phyloP scores from a whole-genome alignment of 2,113 vertebrate genomes.

The Scopus umbretta region DNA sequence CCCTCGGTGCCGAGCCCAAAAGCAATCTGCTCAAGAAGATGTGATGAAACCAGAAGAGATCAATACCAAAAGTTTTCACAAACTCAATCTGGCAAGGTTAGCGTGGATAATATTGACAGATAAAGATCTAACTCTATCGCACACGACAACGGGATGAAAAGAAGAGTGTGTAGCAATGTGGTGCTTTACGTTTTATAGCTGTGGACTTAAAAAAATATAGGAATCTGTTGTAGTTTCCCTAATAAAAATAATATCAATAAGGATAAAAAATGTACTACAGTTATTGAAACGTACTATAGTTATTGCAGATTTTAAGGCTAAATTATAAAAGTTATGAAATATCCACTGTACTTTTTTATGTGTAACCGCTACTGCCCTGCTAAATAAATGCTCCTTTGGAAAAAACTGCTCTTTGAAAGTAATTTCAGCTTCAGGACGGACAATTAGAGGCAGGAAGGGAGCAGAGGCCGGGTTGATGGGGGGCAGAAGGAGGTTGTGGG shows the following conservation, averaged over 20 bases:
- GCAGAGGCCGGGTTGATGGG: neutral
- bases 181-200: neutral
- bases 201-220: neutral
- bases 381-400: neutral
- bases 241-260: neutral
- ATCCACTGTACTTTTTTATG: neutral
- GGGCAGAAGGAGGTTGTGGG: neutral
- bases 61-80: constrained; percentile 47
- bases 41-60: constrained; percentile 47
- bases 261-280: neutral
- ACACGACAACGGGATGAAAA: neutral
- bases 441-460: neutral
- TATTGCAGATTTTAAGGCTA: neutral
- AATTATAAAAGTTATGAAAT: neutral
- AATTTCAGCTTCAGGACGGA: neutral
- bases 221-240: neutral
- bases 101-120: neutral
- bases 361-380: accelerated
- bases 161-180: neutral
- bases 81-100: constrained; percentile 40
- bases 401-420: neutral
- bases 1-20: neutral
- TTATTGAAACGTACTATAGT: neutral
- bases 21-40: constrained; percentile 45
- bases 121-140: neutral